Conservation (phyloP, 2,113 vertebrate species). For the Lampris megalopsis region DNA sequence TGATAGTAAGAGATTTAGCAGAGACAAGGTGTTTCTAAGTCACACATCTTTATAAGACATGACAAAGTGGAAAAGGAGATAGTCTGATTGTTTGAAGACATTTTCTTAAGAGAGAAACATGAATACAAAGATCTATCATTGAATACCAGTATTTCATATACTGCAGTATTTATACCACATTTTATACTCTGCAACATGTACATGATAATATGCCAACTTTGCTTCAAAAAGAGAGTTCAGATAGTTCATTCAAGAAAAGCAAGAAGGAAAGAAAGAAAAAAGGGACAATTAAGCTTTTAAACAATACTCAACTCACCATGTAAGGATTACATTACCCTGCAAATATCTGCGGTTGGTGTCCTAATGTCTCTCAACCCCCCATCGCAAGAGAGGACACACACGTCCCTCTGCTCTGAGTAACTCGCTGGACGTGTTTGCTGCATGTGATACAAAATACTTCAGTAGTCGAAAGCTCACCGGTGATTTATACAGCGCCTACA, state of each 20-base stretch:
- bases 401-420: constrained; percentile 64
- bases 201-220: constrained; percentile 79
- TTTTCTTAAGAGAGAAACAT: constrained; percentile 82
- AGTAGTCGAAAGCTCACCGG: constrained; percentile 63
- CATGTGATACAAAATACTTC: constrained; percentile 65
- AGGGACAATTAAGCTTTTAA: constrained; percentile 44
- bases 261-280: constrained; percentile 53
- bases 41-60: constrained; percentile 80
- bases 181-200: constrained; percentile 80
- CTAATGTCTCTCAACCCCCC: constrained; percentile 73
- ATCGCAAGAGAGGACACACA: constrained; percentile 77
- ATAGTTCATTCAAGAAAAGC: constrained; percentile 78
- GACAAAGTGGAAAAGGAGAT: constrained; percentile 80
- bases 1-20: constrained; percentile 48
- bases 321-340: constrained; percentile 79
- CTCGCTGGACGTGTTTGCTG: constrained; percentile 57
- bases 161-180: constrained; percentile 80
- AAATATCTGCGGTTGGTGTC: constrained; percentile 72
- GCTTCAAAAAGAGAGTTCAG: constrained; percentile 77
- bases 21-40: constrained; percentile 67
- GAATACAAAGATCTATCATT: constrained; percentile 81
- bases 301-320: constrained; percentile 78
- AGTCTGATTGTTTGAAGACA: constrained; percentile 78
- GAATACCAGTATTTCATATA: constrained; percentile 80
- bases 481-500: constrained; percentile 69